Base-by-base conservation (phyloP, 2,888 invertebrate genomes). In the Pollenia amentaria region DNA sequence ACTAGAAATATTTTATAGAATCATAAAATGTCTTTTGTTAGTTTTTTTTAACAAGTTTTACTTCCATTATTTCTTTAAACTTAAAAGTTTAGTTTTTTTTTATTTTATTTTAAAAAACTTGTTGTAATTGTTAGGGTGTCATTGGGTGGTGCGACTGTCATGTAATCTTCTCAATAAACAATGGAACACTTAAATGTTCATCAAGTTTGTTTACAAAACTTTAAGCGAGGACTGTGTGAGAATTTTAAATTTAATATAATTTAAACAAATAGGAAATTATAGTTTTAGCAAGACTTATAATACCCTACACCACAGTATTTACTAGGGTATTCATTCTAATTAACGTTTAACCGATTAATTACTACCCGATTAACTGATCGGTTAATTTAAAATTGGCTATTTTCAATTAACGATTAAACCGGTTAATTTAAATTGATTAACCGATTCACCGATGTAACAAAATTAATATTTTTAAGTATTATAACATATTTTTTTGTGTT, bases 151-250 rank as follows among this genome's bases (percentile, higher is more conserved):
- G n/a, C n/a, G 14, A 40, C 60, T 60, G 60, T 60, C 60, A 38
- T 60, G 40, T 60, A 60, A 60, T 60, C 60, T 60, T 9, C 38
- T 40, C 9, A 38, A 60, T 38, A 60, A 60, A 60, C 38, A 60
- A 60, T 40, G 3, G 8, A 40, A 60, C 9, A 60, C n/a, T n/a
- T n/a, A 29, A 57, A 40, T 38, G 38, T 4, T 60, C 38, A 60
- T 38, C n/a, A 60, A 40, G n/a, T 40, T 60, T n/a, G n/a, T 60
- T 9, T 14, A n/a, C n/a, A 14, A 14, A n/a, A 12, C n/a, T 51
- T 51, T 51, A 51, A 51, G 51, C 51, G 7, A 51, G n/a, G 51
- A 14, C n/a, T 51, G 51, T 51, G 4, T n/a, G n/a, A 7, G n/a
- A 51, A 7, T 51, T 51, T 9, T 51, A 51, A 51, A 14, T 51